These are phyloP conservation scores for Drosophila nasuta DNA, from an alignment of 1,140 invertebrate species.

Conservation along the genomic window DNA sequence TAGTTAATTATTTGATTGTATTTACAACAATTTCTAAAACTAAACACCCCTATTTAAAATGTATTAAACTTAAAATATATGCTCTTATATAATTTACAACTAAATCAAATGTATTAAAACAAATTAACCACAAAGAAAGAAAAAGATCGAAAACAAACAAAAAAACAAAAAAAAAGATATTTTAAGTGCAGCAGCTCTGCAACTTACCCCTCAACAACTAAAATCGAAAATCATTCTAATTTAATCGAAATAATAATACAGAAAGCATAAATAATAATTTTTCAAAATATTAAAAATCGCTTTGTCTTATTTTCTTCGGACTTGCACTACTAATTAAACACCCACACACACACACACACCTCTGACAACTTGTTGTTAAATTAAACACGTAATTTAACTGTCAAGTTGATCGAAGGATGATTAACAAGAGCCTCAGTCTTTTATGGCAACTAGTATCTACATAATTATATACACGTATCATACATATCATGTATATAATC, in stretches of 20 bases:
- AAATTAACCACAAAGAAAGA: conserved; percentile 67
- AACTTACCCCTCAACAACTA: conserved; percentile 68
- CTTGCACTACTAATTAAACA: conserved; percentile 33
- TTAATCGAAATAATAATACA: conserved; percentile 73
- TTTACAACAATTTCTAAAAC: conserved; percentile 65
- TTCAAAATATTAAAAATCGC: conserved; percentile 62
- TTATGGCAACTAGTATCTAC: conserved; percentile 42
- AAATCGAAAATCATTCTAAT: conserved; percentile 55
- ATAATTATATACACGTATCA: conserved; percentile 21
- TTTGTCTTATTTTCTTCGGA: conserved; percentile 39
- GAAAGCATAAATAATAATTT: conserved; percentile 63
- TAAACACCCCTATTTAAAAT: conserved; percentile 53
- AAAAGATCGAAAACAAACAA: not conserved
- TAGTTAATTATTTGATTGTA: conserved; percentile 80
- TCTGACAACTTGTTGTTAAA: conserved; percentile 45
- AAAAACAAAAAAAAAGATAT: conserved; percentile 5
- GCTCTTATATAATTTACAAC: conserved; percentile 73
- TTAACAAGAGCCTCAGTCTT: conserved; percentile 37
- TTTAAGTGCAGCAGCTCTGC: conserved; percentile 72
- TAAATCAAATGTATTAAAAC: conserved; percentile 79
- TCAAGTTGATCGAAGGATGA: conserved; percentile 40
- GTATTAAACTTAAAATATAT: conserved; percentile 71
- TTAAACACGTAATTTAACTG: conserved; percentile 36
- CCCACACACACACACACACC: conserved; percentile 1
- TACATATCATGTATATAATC: conserved; percentile 29